phyloP scores from a whole-genome alignment of 1,140 invertebrate species.

The Orchestia grillus region DNA sequence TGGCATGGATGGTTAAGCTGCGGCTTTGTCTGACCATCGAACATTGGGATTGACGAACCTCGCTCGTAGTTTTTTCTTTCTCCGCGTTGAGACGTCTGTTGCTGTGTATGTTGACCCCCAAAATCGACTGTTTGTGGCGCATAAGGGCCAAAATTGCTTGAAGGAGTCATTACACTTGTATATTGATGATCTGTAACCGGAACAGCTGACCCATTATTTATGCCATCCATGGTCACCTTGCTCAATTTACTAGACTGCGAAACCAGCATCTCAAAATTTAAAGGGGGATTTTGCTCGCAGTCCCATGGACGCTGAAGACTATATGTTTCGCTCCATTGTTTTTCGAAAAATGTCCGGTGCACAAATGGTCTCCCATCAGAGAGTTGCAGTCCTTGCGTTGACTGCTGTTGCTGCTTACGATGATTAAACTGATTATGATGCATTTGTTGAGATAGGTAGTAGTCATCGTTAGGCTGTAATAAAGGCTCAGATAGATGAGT shows the following conservation, averaged over 20 bases:
- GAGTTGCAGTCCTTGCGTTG: neutral
- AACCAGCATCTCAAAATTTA: neutral
- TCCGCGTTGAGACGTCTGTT: neutral
- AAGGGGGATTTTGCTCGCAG: neutral
- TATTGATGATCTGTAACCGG: neutral
- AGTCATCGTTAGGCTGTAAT: neutral
- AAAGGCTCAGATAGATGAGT: neutral
- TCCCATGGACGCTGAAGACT: neutral
- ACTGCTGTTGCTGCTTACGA: neutral
- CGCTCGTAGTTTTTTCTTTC: neutral
- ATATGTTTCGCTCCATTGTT: neutral
- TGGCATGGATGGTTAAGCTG: neutral
- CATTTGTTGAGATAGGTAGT: neutral
- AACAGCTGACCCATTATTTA: neutral
- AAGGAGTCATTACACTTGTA: neutral
- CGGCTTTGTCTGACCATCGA: neutral
- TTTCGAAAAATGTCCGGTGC: neutral
- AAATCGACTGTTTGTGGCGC: neutral
- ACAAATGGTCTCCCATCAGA: neutral
- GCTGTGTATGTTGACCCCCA: neutral
- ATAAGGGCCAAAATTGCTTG: neutral
- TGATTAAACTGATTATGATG: neutral
- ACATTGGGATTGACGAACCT: neutral
- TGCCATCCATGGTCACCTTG: neutral
- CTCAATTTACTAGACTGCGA: neutral